Percentiles rank a stretch among this genome's conserved stretches.
phyloP scores from a whole-genome alignment of 2,113 vertebrate species.

The Pantherophis guttatus region DNA sequence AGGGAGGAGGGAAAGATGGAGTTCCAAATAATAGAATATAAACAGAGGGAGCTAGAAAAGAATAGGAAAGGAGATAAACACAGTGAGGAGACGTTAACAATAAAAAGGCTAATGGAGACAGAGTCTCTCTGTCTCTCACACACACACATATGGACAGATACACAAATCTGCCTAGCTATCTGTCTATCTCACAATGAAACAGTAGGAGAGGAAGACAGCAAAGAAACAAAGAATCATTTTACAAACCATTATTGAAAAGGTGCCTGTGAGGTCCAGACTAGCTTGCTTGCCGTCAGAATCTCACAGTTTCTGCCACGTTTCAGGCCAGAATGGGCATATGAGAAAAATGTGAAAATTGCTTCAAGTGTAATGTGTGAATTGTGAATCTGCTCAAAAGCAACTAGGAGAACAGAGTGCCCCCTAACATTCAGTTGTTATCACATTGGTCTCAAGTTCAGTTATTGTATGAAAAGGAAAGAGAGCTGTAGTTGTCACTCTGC shows the following conservation, averaged over 20 bases:
- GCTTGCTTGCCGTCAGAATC: not conserved
- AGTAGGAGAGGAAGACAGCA: not conserved
- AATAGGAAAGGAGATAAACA: not conserved
- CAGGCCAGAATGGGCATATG: not conserved
- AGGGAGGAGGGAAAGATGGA: constrained; percentile 10
- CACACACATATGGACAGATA: not conserved
- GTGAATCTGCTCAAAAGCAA: not conserved
- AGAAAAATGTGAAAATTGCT: not conserved
- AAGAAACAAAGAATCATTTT: not conserved
- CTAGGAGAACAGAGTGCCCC: not conserved
- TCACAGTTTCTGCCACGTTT: not conserved
- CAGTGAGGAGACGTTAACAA: not conserved
- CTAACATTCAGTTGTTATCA: not conserved
- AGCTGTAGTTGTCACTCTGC: not conserved
- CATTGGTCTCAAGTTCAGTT: not conserved
- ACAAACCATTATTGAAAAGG: constrained; percentile 16
- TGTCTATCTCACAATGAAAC: not conserved
- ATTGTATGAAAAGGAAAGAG: not conserved
- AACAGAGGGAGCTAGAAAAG: not conserved
- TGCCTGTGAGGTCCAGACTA: not conserved
- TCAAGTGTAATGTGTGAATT: not conserved
- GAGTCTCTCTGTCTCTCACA: not conserved
- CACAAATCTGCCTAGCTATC: not conserved
- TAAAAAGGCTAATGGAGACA: not conserved
- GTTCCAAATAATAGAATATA: constrained; percentile 14